phyloP scores from a whole-genome alignment of 2,797 vertebrate species.

The Labeo calbasu region DNA sequence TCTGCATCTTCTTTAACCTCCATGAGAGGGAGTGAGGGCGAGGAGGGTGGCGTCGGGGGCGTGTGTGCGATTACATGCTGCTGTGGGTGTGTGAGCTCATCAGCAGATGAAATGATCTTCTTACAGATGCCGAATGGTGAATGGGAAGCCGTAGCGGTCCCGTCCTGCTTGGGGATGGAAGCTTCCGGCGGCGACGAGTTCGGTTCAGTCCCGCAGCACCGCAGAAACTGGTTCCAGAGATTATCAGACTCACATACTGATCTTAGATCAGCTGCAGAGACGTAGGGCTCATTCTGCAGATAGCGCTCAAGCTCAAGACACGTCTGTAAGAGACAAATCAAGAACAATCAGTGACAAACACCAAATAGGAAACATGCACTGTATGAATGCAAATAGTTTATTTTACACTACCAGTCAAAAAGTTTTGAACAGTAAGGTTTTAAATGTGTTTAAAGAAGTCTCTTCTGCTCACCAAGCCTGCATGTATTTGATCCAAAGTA shows the following conservation, averaged over 20 bases:
- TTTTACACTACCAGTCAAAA: too few relatives aligned
- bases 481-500: too few relatives aligned
- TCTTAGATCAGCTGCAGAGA: conserved; percentile 91
- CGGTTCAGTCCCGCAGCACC: conserved; percentile 86
- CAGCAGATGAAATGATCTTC: conserved; percentile 79
- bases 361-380: conserved; percentile 31
- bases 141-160: conserved; percentile 58
- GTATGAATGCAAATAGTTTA: not conserved
- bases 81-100: not conserved
- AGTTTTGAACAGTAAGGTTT: too few relatives aligned
- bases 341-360: conserved; percentile 29
- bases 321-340: conserved; percentile 77
- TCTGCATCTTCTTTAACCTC: conserved; percentile 35
- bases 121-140: conserved; percentile 89
- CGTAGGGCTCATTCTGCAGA: conserved; percentile 95
- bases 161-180: conserved; percentile 81
- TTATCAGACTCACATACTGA: conserved; percentile 89
- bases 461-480: too few relatives aligned
- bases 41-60: conserved; percentile 84
- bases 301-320: conserved; percentile 96
- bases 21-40: conserved; percentile 68
- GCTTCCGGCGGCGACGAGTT: conserved; percentile 77
- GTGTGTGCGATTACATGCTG: conserved; percentile 73
- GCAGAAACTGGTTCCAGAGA: conserved; percentile 95
- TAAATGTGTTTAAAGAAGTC: too few relatives aligned